Evolutionary conservation across 2,888 invertebrate species (phyloP).

Genomic region (Apotomis turbidana): DNA sequence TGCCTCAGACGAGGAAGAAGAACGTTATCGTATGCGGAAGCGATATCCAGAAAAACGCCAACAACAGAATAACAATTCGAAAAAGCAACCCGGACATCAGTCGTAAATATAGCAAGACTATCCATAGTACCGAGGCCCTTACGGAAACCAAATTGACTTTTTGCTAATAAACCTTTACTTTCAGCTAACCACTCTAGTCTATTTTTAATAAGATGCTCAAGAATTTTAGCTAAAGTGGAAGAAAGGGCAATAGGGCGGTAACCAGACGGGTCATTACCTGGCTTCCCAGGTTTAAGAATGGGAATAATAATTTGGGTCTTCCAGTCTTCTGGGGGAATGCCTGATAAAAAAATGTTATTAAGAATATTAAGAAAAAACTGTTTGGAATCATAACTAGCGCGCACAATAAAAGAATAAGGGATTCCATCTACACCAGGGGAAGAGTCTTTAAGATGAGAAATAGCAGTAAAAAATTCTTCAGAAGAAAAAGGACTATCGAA

Average conservation of each 20-base stretch:
- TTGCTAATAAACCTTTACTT: conserved; percentile 36
- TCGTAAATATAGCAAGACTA: conserved; percentile 46
- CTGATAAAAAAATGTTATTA: too few species aligned
- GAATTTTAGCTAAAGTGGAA: conserved; percentile 43
- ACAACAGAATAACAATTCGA: conserved; percentile 41
- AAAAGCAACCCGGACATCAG: conserved; percentile 46
- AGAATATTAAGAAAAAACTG: too few species aligned
- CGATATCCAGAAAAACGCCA: conserved; percentile 49
- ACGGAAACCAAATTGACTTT: conserved; percentile 48
- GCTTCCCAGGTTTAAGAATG: too few species aligned
- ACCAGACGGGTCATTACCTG: too few species aligned
- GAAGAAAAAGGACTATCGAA: too few species aligned
- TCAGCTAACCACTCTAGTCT: conserved; percentile 48
- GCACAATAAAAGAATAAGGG: too few species aligned
- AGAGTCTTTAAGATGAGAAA: too few species aligned
- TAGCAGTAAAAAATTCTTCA: too few species aligned
- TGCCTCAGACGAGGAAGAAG: conserved; percentile 44
- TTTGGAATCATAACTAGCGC: too few species aligned
- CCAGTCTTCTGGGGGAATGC: too few species aligned
- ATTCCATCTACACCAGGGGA: too few species aligned
- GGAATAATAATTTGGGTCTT: too few species aligned
- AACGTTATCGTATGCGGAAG: conserved; percentile 49
- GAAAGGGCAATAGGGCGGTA: conserved; percentile 47
- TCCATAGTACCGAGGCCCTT: conserved; percentile 49
- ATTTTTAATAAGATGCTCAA: conserved; percentile 48